Percentiles rank a stretch among this genome's conserved stretches.
These are phyloP conservation scores for Gobio gobio DNA, from an alignment of 2,113 vertebrate species.

Conservation along the genomic window DNA sequence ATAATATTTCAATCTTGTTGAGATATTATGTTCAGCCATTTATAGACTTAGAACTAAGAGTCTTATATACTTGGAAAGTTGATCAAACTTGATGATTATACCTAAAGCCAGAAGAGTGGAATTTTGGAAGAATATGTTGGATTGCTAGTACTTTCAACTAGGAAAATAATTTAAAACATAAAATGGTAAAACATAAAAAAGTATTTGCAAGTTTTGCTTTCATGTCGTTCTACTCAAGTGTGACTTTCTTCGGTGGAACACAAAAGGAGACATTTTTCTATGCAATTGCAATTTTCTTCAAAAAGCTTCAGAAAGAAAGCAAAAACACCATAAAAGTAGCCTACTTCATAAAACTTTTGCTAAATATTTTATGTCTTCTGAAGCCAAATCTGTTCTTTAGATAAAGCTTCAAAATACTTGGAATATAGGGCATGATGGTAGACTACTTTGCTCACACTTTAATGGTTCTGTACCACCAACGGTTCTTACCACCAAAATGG, in stretches of 20 bases:
- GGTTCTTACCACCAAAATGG: too few relatives aligned
- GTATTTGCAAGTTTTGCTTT: too few relatives aligned
- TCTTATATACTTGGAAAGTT: conserved; percentile 7
- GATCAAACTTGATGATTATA: conserved; percentile 26
- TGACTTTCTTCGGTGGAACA: neutral
- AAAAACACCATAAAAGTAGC: neutral
- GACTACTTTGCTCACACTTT: neutral
- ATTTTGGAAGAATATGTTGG: conserved; percentile 19
- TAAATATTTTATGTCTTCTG: neutral
- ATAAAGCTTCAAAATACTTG: neutral
- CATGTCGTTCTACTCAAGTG: too few relatives aligned
- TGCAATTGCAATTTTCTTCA: neutral
- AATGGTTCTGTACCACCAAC: too few relatives aligned
- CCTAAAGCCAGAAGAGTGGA: conserved; percentile 13
- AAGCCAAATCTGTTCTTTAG: neutral
- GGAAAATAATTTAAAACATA: conserved; percentile 48
- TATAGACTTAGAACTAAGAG: neutral
- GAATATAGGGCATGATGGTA: neutral
- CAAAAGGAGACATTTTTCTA: neutral
- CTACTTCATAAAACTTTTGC: neutral
- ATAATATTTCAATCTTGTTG: too few relatives aligned
- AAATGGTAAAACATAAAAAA: too few relatives aligned
- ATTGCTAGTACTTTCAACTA: conserved; percentile 24
- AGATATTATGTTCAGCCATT: neutral
- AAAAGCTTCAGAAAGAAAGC: neutral